Evolutionary conservation across 2,797 vertebrate genomes (phyloP), one percentile per base, ranked within the genome.

Genomic region (Chromobotia macracanthus): DNA sequence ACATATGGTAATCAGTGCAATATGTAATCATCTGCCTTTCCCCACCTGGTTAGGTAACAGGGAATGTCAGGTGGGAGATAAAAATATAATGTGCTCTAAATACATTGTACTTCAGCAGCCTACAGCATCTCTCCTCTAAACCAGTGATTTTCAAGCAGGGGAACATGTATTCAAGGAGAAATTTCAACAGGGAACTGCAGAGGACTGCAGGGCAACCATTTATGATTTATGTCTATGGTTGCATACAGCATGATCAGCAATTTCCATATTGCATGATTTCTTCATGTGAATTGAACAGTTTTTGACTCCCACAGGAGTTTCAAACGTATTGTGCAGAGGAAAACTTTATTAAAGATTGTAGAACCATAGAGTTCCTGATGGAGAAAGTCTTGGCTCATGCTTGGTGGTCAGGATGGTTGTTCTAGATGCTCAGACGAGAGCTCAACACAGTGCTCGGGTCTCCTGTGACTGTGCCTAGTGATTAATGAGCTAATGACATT

Each of bases 401-500:
- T 19, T 68, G 13, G 58, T 68, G 35, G 44, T 56, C 12, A 44
- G 15, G 50, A 10, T 11, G 5, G 53, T 48, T 48, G 18, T 58
- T 68, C 53, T 23, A 19, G 38, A 7, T 51, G 44, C 44, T 50
- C 55, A 60, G 66, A 25, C n/a, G 16, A 61, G 41, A 61, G 55
- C 28, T 71, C n/a, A 38, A 25, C 58, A 21, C 21, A 16, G 44
- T 46, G 12, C 71, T 44, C 35, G 53, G 31, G 21, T 12, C 65
- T 61, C 71, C 71, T 55, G 56, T 75, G 71, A 53, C 31, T 50
- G 25, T 58, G 25, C 9, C 31, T 10, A 41, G 44, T 83, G 68
- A 80, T 83, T 70, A 72, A 83, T 68, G 73, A 76, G 53, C 53
- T 80, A 78, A 81, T 81, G 21, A 65, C 66, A 66, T 44, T 66